A percentile compares a stretch with the other conserved stretches of the same genome.
Conservation (phyloP, 2,888 invertebrate genomes). For the Girardia tigrina region DNA sequence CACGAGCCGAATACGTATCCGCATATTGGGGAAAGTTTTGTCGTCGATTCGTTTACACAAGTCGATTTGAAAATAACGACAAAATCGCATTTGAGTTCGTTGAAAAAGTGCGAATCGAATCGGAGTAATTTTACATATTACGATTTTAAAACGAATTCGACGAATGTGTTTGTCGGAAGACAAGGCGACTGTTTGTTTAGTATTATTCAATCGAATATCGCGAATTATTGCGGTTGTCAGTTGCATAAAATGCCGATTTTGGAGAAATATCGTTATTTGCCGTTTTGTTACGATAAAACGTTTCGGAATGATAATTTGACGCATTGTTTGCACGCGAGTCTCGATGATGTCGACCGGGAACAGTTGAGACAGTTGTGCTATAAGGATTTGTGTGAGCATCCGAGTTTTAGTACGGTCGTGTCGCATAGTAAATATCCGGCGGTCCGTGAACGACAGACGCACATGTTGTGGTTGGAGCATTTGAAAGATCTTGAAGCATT, state of each 20-base stretch:
- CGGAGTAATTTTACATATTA: slow-evolving; percentile 29
- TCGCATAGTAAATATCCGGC: slow-evolving; percentile 37
- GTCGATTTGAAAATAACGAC: slow-evolving; percentile 34
- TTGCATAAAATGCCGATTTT: slow-evolving; percentile 28
- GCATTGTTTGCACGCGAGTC: not conserved
- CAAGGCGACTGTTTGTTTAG: slow-evolving; percentile 32
- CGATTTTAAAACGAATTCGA: slow-evolving; percentile 27
- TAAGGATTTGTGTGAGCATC: slow-evolving; percentile 32
- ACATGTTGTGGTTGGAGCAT: slow-evolving; percentile 26
- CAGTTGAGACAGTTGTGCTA: not conserved
- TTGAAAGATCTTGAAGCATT: slow-evolving; percentile 27
- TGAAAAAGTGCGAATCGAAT: slow-evolving; percentile 34
- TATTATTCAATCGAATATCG: slow-evolving; percentile 29
- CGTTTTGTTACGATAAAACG: not conserved
- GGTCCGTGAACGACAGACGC: slow-evolving; percentile 33
- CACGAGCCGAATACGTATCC: slow-evolving; percentile 35
- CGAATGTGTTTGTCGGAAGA: not conserved
- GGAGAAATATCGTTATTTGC: not conserved
- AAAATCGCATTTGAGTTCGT: slow-evolving; percentile 29
- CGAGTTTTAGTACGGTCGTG: slow-evolving; percentile 29
- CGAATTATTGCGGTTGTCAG: slow-evolving; percentile 17
- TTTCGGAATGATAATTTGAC: not conserved
- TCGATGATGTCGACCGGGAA: not conserved
- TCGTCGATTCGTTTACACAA: slow-evolving; percentile 35
- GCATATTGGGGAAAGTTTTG: slow-evolving; percentile 36